phyloP scores from a whole-genome alignment of 1,140 invertebrate genomes.

The Zaprionus nigranus region DNA sequence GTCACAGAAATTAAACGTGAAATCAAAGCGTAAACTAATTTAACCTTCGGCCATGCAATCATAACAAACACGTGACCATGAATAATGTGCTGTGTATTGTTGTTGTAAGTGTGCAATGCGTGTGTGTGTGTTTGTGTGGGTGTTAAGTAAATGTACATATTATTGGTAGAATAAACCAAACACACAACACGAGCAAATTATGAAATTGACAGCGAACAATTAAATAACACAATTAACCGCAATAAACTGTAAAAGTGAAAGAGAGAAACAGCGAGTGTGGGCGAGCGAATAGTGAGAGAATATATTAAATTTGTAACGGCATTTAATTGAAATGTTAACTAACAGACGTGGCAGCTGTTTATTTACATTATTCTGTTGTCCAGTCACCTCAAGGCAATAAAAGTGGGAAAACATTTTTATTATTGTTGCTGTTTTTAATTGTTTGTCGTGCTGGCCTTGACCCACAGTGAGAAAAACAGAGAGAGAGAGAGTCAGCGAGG shows the following conservation, averaged over 20 bases:
- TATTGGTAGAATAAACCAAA: slow-evolving; percentile 24
- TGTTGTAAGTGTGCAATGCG: slow-evolving; percentile 2
- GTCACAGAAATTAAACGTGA: slow-evolving; percentile 67
- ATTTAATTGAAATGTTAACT: slow-evolving; percentile 23
- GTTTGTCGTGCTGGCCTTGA: slow-evolving; percentile 55
- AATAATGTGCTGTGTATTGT: slow-evolving; percentile 18
- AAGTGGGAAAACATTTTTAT: background rate
- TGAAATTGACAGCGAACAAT: slow-evolving; percentile 22
- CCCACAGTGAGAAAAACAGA: slow-evolving; percentile 37
- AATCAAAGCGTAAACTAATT: slow-evolving; percentile 78
- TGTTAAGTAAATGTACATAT: slow-evolving; percentile 7
- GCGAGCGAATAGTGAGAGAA: background rate
- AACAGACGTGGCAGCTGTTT: background rate
- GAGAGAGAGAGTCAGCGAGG: background rate
- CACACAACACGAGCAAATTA: slow-evolving; percentile 15
- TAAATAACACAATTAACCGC: slow-evolving; percentile 35
- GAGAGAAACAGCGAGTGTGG: too few species aligned
- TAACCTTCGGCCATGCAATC: slow-evolving; percentile 62
- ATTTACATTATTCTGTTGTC: background rate
- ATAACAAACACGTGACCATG: slow-evolving; percentile 71
- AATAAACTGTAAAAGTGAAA: slow-evolving; percentile 11
- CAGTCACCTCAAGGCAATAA: slow-evolving; percentile 3
- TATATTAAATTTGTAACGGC: slow-evolving; percentile 23
- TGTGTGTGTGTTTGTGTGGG: background rate
- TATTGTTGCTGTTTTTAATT: slow-evolving; percentile 32